These are phyloP conservation scores for Uloborus plumipes DNA, from an alignment of 2,888 invertebrate genomes.

Conservation along the genomic window DNA sequence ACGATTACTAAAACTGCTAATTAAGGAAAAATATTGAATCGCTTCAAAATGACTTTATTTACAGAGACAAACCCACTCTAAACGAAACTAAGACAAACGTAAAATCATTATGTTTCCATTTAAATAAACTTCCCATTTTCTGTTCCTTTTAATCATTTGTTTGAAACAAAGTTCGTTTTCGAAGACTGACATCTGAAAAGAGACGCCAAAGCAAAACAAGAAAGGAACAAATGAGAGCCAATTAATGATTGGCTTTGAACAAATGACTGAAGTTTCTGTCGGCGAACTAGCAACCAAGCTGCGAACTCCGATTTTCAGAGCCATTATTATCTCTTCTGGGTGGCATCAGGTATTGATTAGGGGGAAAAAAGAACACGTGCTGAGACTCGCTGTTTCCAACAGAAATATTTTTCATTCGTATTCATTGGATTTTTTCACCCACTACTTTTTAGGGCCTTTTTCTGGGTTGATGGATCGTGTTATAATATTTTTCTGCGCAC, in stretches of 20 bases:
- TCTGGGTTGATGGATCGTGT: slow-evolving; percentile 27
- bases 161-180: slow-evolving; percentile 31
- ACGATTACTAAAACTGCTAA: too few relatives aligned
- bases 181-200: slow-evolving; percentile 43
- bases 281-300: slow-evolving; percentile 57
- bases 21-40: too few relatives aligned
- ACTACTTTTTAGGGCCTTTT: not conserved
- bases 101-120: slow-evolving; percentile 20
- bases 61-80: too few relatives aligned
- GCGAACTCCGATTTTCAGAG: slow-evolving; percentile 57
- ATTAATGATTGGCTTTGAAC: slow-evolving; percentile 64
- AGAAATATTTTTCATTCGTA: not conserved
- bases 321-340: slow-evolving; percentile 58
- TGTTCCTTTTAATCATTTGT: slow-evolving; percentile 49
- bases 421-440: not conserved
- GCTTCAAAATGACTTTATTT: too few relatives aligned
- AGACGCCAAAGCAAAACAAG: slow-evolving; percentile 48
- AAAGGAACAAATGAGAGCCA: slow-evolving; percentile 58
- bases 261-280: slow-evolving; percentile 53
- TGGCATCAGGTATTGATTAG: slow-evolving; percentile 60
- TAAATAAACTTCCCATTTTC: slow-evolving; percentile 26
- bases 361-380: slow-evolving; percentile 31
- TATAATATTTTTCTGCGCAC: slow-evolving; percentile 31
- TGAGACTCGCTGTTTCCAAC: slow-evolving; percentile 22
- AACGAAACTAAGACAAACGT: too few relatives aligned